Percentiles rank a stretch among this genome's conserved stretches.
Evolutionary conservation across 2,888 invertebrate species (phyloP).

Genomic region (Apotomis betuletana): DNA sequence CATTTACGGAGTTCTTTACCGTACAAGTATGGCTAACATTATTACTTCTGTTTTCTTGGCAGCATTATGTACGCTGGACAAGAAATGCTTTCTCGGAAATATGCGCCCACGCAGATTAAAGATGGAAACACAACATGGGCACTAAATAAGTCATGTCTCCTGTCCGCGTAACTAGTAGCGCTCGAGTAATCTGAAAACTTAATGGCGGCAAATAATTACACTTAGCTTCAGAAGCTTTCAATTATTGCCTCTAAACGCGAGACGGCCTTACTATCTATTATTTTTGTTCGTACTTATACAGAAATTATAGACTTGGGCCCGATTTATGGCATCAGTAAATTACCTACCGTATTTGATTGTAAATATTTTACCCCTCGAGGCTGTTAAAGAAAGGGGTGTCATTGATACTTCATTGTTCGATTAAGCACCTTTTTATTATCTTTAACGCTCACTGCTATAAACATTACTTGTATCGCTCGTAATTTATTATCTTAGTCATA

Average conservation of each 20-base stretch:
- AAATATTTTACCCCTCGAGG: constrained; percentile 43
- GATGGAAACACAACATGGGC: constrained; percentile 80
- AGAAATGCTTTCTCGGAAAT: constrained; percentile 82
- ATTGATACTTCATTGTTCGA: constrained; percentile 55
- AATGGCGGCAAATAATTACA: constrained; percentile 59
- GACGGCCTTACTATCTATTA: constrained; percentile 44
- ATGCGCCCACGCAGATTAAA: constrained; percentile 81
- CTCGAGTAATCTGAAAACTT: constrained; percentile 63
- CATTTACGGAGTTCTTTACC: constrained; percentile 79
- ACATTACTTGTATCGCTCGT: constrained; percentile 42
- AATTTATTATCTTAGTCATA: constrained; percentile 43
- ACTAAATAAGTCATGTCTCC: constrained; percentile 80
- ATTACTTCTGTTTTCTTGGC: constrained; percentile 81
- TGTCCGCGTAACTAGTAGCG: constrained; percentile 70
- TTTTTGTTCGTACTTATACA: constrained; percentile 33
- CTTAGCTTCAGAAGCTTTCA: constrained; percentile 49
- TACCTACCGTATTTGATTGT: constrained; percentile 31
- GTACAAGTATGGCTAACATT: constrained; percentile 79
- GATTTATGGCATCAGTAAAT: constrained; percentile 22
- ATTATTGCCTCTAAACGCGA: constrained; percentile 52
- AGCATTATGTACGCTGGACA: constrained; percentile 76
- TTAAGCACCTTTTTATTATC: constrained; percentile 51
- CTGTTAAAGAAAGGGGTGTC: constrained; percentile 57
- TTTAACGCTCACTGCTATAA: constrained; percentile 49
- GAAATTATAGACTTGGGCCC: constrained; percentile 18